Conservation (phyloP, 2,797 vertebrate species). For the Acropternis orthonyx region DNA sequence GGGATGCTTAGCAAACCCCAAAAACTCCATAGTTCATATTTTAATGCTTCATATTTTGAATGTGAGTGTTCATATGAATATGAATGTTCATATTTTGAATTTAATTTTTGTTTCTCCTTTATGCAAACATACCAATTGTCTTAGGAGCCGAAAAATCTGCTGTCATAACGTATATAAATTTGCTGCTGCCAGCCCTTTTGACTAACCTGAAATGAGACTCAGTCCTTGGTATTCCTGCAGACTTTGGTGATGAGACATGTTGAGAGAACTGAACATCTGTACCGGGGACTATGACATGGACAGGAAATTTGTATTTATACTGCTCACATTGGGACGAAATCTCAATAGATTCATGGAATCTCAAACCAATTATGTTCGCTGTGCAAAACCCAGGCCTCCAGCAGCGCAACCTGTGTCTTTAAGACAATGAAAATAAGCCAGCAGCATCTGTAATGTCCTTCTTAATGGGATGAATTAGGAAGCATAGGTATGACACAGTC, state of each 20-base stretch:
- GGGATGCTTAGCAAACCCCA: neutral
- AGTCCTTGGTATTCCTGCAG: neutral
- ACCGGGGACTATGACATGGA: neutral
- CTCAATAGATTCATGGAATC: conserved; percentile 26
- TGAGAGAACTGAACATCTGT: neutral
- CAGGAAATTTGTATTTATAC: conserved; percentile 39
- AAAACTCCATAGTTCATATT: neutral
- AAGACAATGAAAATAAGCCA: neutral
- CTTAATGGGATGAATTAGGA: neutral
- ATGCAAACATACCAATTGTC: neutral
- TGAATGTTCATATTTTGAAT: no score
- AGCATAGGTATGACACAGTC: neutral
- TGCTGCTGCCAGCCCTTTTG: neutral
- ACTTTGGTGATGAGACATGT: neutral
- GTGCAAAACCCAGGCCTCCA: neutral
- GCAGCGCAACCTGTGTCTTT: neutral
- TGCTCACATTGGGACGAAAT: neutral
- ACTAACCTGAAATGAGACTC: neutral
- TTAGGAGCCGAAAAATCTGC: neutral
- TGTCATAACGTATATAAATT: neutral
- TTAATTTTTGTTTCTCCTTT: neutral
- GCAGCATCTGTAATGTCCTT: neutral
- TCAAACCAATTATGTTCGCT: neutral
- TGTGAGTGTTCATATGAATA: no score
- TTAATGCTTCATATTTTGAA: no score